Percentiles rank a stretch among this genome's conserved stretches.
Evolutionary conservation across 2,113 vertebrate species (phyloP).

Genomic region (Calonectris borealis): DNA sequence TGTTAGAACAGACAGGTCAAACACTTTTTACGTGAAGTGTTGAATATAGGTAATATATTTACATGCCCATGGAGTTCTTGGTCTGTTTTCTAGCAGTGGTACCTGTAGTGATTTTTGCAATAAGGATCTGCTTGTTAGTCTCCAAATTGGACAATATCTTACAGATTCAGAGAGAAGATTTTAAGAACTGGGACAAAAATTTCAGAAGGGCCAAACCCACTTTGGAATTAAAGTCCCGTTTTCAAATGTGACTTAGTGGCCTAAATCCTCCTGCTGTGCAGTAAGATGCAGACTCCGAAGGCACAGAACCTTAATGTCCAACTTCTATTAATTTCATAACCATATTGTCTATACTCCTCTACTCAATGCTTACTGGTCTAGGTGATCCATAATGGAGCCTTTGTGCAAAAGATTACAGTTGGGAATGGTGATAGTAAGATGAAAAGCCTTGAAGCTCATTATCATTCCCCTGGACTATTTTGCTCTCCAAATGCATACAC

Average conservation of each 20-base stretch:
- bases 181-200: neutral
- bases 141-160: neutral
- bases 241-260: neutral
- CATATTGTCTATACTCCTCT: neutral
- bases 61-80: neutral
- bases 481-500: neutral
- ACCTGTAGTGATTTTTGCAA: neutral
- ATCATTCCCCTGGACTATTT: neutral
- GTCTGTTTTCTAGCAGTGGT: neutral
- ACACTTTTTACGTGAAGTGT: neutral
- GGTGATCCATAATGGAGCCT: neutral
- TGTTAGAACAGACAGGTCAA: neutral
- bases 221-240: neutral
- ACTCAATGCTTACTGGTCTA: neutral
- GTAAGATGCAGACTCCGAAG: neutral
- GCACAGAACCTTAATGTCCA: neutral
- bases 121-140: neutral
- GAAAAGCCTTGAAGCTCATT: neutral
- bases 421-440: neutral
- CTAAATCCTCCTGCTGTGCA: neutral
- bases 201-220: neutral
- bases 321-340: neutral
- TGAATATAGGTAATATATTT: neutral
- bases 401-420: neutral
- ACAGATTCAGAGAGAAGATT: neutral